phyloP scores from a whole-genome alignment of 1,140 invertebrate species.

The Spodoptera frugiperda region DNA sequence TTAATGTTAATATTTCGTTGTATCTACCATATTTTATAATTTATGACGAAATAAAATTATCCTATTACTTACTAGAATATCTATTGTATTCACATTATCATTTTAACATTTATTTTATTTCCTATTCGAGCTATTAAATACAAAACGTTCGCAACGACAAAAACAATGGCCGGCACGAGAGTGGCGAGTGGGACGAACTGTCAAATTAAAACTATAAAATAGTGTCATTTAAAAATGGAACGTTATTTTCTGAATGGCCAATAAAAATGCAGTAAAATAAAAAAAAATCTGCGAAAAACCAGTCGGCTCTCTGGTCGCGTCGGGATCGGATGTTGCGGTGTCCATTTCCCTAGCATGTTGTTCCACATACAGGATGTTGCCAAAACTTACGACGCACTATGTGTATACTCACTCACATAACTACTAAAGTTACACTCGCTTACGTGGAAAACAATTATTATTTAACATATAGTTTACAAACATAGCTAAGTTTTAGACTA shows the following conservation, averaged over 20 bases:
- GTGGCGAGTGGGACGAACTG: slow-evolving; percentile 19
- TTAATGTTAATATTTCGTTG: no score
- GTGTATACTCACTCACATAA: slow-evolving; percentile 63
- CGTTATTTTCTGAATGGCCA: slow-evolving; percentile 13
- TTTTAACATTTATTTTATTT: neutral
- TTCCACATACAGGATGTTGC: slow-evolving; percentile 77
- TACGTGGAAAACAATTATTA: slow-evolving; percentile 64
- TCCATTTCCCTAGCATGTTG: slow-evolving; percentile 76
- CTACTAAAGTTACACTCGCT: slow-evolving; percentile 61
- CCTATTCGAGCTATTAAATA: neutral
- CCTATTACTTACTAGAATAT: no score
- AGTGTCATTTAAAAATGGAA: slow-evolving; percentile 7
- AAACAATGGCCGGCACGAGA: neutral
- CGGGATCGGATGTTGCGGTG: slow-evolving; percentile 78
- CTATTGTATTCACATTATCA: no score
- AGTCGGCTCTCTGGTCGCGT: slow-evolving; percentile 20
- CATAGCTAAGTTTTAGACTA: slow-evolving; percentile 45
- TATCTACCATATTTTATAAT: no score
- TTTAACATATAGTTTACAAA: slow-evolving; percentile 63
- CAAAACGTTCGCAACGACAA: neutral
- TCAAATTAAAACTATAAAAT: slow-evolving; percentile 29
- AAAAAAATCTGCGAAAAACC: slow-evolving; percentile 32
- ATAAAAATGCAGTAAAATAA: slow-evolving; percentile 42
- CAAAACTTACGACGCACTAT: slow-evolving; percentile 67
- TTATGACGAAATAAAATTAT: no score